phyloP scores from a whole-genome alignment of 2,888 invertebrate species.

The Drosophila borborema region DNA sequence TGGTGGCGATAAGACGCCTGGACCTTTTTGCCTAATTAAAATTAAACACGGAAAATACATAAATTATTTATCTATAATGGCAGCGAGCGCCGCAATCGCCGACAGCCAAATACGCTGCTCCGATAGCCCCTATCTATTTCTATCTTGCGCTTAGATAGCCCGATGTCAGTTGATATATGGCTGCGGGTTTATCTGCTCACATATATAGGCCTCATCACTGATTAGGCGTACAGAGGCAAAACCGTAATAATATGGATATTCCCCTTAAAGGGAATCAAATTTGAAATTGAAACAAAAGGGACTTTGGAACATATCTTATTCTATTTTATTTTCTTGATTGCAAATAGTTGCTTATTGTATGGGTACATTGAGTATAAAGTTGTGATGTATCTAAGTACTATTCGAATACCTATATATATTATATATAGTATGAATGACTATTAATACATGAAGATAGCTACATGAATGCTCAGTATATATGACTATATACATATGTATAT shows the following conservation, averaged over 20 bases:
- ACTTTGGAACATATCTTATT: background rate
- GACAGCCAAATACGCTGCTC: slow-evolving; percentile 32
- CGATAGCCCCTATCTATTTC: background rate
- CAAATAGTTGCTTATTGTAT: slow-evolving; percentile 23
- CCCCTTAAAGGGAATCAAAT: background rate
- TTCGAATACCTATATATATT: background rate
- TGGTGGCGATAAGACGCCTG: slow-evolving; percentile 36
- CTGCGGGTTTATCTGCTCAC: background rate
- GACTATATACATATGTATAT: too few relatives aligned
- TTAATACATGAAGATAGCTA: background rate
- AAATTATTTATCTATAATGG: slow-evolving; percentile 18
- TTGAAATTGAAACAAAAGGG: background rate
- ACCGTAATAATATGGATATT: background rate
- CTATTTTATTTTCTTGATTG: background rate
- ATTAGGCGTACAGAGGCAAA: background rate
- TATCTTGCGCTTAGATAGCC: slow-evolving; percentile 17
- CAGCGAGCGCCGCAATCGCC: background rate
- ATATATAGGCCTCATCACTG: background rate
- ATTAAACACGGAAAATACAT: slow-evolving; percentile 35
- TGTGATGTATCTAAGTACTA: background rate
- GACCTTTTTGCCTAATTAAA: slow-evolving; percentile 43
- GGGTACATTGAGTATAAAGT: slow-evolving; percentile 5
- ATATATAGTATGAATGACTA: background rate
- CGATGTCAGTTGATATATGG: slow-evolving; percentile 19
- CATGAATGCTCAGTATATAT: background rate